phyloP scores from a whole-genome alignment of 2,797 vertebrate species.

The Lepilemur ruficaudatus region DNA sequence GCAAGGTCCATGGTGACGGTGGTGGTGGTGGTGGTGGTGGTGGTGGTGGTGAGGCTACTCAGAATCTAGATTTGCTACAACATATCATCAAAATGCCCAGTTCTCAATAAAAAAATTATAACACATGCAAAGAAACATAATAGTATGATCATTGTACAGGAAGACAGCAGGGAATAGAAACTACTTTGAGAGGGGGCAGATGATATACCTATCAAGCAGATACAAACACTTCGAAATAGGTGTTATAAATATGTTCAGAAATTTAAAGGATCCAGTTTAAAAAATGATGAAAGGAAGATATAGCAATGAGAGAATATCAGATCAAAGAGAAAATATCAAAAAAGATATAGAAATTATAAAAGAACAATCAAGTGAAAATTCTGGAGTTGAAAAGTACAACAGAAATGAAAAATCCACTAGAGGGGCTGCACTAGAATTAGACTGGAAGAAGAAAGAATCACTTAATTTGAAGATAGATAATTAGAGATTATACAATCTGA shows the following conservation, averaged over 20 bases:
- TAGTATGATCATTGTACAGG: neutral
- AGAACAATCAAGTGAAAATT: neutral
- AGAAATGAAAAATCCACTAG: neutral
- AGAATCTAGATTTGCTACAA: conserved; percentile 11
- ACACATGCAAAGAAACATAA: neutral
- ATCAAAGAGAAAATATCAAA: neutral
- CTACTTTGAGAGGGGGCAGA: neutral
- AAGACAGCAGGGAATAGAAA: neutral
- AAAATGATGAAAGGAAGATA: neutral
- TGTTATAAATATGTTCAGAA: conserved; percentile 19
- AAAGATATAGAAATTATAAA: neutral
- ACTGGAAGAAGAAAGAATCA: neutral
- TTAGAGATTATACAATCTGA: conserved; percentile 12
- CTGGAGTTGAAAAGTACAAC: neutral
- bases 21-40: neutral
- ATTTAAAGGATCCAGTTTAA: neutral
- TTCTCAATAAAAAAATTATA: neutral
- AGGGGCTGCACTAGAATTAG: neutral
- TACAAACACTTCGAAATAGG: neutral
- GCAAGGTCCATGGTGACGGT: neutral
- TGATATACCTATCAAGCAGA: neutral
- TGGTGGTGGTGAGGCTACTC: neutral
- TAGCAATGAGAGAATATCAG: neutral
- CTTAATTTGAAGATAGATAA: neutral
- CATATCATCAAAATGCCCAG: neutral